Evolutionary conservation across 1,140 invertebrate species (phyloP).

Genomic region (Lethrus apterus): DNA sequence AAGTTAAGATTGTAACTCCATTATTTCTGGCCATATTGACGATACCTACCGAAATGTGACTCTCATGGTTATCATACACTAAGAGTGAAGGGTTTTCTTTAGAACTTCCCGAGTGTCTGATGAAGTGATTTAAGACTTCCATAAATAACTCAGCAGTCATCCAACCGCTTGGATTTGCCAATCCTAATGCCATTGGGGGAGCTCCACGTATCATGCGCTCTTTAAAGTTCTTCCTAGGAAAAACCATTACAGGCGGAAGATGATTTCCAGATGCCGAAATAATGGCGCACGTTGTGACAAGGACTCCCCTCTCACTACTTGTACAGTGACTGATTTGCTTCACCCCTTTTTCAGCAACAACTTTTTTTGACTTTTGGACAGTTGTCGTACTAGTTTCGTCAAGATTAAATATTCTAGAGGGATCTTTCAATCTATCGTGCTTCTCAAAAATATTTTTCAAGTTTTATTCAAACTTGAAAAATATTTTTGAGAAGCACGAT

Average conservation of each 20-base stretch:
- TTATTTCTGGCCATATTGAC: slow-evolving; percentile 19
- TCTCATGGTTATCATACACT: slow-evolving; percentile 43
- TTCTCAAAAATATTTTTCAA: background rate
- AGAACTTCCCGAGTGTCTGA: slow-evolving; percentile 28
- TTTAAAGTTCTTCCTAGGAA: slow-evolving; percentile 32
- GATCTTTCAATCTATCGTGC: background rate
- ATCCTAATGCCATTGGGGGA: slow-evolving; percentile 37
- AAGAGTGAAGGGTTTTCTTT: slow-evolving; percentile 31
- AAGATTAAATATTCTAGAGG: slow-evolving; percentile 4
- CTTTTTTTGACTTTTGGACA: slow-evolving; percentile 19
- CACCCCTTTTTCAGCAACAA: slow-evolving; percentile 20
- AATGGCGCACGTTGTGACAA: slow-evolving; percentile 34
- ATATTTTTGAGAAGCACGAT: too few species aligned
- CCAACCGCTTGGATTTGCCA: slow-evolving; percentile 36
- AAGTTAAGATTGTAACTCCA: slow-evolving; percentile 1
- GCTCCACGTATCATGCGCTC: slow-evolving; percentile 30
- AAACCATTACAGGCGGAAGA: slow-evolving; percentile 33
- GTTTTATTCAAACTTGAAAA: background rate
- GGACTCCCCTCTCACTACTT: slow-evolving; percentile 29
- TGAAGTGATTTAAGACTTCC: slow-evolving; percentile 40
- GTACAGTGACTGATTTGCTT: slow-evolving; percentile 36
- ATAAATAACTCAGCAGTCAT: slow-evolving; percentile 37
- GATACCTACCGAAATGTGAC: slow-evolving; percentile 31
- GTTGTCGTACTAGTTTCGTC: slow-evolving; percentile 8
- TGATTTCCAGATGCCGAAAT: slow-evolving; percentile 34